These are phyloP conservation scores for Engraulis encrasicolus DNA, from an alignment of 2,113 vertebrate species.

Conservation along the genomic window DNA sequence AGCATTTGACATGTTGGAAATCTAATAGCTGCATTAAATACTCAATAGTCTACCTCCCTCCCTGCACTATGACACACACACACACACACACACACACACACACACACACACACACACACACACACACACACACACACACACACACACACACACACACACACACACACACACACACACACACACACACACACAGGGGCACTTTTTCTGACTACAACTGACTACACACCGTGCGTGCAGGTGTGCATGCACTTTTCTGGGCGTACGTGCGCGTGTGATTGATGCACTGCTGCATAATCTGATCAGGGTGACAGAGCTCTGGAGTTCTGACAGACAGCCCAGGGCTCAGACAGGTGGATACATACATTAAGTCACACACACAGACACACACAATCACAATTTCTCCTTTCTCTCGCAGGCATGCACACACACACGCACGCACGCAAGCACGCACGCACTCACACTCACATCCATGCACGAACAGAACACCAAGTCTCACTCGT, in stretches of 20 bases:
- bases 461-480: too few relatives aligned
- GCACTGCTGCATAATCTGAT: constrained; percentile 12
- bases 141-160: too few relatives aligned
- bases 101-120: too few relatives aligned
- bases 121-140: too few relatives aligned
- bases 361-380: not conserved
- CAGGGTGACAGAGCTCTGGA: not conserved
- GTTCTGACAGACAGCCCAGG: constrained; percentile 7
- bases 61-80: too few relatives aligned
- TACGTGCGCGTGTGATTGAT: not conserved
- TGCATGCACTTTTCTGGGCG: not conserved
- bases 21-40: constrained; percentile 16
- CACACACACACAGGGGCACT: too few relatives aligned
- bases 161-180: too few relatives aligned
- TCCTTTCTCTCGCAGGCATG: too few relatives aligned
- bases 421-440: not conserved
- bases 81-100: not conserved
- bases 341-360: not conserved
- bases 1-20: constrained; percentile 19
- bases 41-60: not conserved
- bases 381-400: not conserved
- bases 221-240: not conserved
- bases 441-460: constrained; percentile 5
- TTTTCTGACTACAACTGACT: too few relatives aligned
- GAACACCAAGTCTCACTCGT: too few relatives aligned